Base-by-base conservation (phyloP, 2,797 vertebrate species). In the Chelidonichthys spinosus region DNA sequence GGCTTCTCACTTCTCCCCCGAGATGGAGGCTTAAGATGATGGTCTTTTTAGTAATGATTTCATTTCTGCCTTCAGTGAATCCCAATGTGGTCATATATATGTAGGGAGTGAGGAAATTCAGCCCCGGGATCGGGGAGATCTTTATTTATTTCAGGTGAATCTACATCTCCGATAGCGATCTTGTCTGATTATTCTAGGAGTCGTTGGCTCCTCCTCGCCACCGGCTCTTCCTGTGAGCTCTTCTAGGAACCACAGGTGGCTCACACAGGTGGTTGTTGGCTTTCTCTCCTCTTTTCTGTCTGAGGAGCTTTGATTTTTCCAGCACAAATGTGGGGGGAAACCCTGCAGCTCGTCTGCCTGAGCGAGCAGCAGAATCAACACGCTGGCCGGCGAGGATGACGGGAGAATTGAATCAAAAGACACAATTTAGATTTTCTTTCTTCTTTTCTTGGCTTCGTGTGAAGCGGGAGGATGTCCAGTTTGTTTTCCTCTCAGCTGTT, bases 1-100 rank as follows among this genome's bases (percentile, higher is more conserved):
- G 78, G 78, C 83, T 68, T 72, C 85, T 78, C 79, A 17, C 69
- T 78, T 75, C 78, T 85, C 89, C 89, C 89, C 72, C 52, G 90
- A 92, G 90, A 90, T 63, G 63, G 50, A 75, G 79, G 84, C 86
- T 89, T 89, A 87, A 90, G 85, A 91, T 84, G 87, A 87, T 85
- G 83, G 73, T 86, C 83, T 89, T 90, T 25, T 86, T 83, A 85
- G 89, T 86, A 81, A 90, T 87, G 83, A 90, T 90, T 91, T 90
- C 76, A 86, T 87, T 85, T 85, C 81, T 87, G 79, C 83, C 79
- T 82, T 89, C 74, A 79, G 68, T 81, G 84, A 81, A 77, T 87
- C 86, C 74, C 84, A 81, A 39, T 87, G 64, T 85, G 83, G 88
- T 80, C 75, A 58, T 82, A 25, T 82, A 25, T 25, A 25, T 25